These are phyloP conservation scores for Eilema depressum DNA, from an alignment of 2,888 invertebrate species.

Conservation along the genomic window DNA sequence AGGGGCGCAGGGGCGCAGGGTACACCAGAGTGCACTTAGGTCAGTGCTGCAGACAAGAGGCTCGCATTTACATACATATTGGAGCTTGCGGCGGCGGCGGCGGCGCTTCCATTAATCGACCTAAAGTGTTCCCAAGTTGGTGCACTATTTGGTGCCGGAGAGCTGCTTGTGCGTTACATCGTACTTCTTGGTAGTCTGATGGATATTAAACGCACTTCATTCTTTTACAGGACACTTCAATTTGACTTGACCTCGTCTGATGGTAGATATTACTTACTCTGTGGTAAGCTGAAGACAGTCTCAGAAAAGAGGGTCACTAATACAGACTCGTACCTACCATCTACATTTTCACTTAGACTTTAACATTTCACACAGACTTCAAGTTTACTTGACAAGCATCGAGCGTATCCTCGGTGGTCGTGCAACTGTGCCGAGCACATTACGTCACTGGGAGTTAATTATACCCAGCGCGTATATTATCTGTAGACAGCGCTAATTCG, in stretches of 20 bases:
- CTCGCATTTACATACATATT: slow-evolving; percentile 13
- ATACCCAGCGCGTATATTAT: neutral
- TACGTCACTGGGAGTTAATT: neutral
- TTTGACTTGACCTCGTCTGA: no score
- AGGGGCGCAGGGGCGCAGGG: no score
- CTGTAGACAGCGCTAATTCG: neutral
- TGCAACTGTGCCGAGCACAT: neutral
- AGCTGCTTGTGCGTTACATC: no score
- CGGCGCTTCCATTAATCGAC: neutral
- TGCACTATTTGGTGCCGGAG: neutral
- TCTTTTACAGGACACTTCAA: no score
- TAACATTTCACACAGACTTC: neutral
- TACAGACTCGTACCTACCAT: no score
- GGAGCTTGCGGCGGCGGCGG: neutral
- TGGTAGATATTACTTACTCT: no score
- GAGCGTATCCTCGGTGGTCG: neutral
- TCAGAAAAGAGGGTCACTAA: no score
- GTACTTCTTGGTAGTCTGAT: no score
- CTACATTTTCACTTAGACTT: no score
- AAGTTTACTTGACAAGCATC: neutral
- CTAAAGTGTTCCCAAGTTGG: neutral
- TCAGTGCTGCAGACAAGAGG: neutral
- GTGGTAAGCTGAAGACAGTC: no score
- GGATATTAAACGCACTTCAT: neutral
- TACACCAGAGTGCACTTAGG: neutral